Conservation (phyloP, 2,113 vertebrate species). For the Todiramphus saurophagus region DNA sequence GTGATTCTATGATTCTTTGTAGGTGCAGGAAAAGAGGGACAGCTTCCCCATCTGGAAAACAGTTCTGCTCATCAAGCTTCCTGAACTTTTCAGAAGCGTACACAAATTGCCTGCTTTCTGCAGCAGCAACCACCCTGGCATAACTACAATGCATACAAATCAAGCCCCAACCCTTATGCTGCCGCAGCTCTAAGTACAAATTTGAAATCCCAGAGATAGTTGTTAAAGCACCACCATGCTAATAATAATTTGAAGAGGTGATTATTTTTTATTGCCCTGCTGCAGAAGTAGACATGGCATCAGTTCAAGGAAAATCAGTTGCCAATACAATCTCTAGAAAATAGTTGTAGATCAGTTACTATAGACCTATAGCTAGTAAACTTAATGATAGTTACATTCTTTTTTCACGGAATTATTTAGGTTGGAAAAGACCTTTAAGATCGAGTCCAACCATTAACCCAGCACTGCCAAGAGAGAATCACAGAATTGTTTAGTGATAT, state of each 20-base stretch:
- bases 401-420: neutral
- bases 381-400: neutral
- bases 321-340: neutral
- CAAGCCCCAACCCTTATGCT: neutral
- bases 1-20: neutral
- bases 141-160: accelerated
- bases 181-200: neutral
- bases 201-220: neutral
- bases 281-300: neutral
- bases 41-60: neutral
- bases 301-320: neutral
- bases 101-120: neutral
- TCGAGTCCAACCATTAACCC: neutral
- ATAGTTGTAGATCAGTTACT: neutral
- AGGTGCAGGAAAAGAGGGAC: neutral
- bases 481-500: neutral
- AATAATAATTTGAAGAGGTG: accelerated
- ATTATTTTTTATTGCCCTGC: neutral
- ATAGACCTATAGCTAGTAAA: neutral
- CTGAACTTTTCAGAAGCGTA: neutral
- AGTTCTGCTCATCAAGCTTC: neutral
- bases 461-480: neutral
- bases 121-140: neutral
- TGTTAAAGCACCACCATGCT: neutral
- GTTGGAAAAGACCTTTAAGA: neutral